phyloP scores from a whole-genome alignment of 1,140 invertebrate genomes.

The Drosophila repletoides region DNA sequence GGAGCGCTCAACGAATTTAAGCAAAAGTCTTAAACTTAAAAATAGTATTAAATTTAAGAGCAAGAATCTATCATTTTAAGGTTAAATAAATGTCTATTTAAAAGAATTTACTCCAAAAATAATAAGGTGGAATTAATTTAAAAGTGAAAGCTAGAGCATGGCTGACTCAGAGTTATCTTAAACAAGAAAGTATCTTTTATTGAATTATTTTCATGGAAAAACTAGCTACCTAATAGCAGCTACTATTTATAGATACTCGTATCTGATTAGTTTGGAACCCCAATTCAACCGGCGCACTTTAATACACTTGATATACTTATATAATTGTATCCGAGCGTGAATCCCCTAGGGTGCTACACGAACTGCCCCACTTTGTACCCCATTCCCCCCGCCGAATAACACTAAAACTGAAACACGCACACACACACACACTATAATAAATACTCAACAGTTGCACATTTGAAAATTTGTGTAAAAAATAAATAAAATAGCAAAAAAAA shows the following conservation, averaged over 20 bases:
- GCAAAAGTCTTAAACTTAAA: too few species aligned
- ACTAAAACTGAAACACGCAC: constrained; percentile 15
- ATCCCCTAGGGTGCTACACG: constrained; percentile 42
- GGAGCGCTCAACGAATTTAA: too few species aligned
- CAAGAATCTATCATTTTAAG: too few species aligned
- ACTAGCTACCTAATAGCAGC: too few species aligned
- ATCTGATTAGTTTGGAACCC: constrained; percentile 38
- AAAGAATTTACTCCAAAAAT: too few species aligned
- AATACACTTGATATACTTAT: constrained; percentile 37
- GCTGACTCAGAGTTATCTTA: too few species aligned
- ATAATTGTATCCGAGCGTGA: constrained; percentile 61
- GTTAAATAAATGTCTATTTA: too few species aligned
- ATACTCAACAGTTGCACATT: constrained; percentile 76
- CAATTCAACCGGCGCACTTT: constrained; percentile 48
- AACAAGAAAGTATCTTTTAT: neutral
- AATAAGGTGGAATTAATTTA: too few species aligned
- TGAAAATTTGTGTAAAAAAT: constrained; percentile 60
- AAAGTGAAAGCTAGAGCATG: too few species aligned
- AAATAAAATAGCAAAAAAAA: constrained; percentile 39
- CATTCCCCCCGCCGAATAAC: neutral
- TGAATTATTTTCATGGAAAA: neutral
- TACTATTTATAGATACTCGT: constrained; percentile 47
- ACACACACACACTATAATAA: constrained; percentile 39
- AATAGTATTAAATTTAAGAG: too few species aligned
- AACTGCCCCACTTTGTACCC: neutral